Percentiles rank a stretch among this genome's conserved stretches.
Evolutionary conservation across 1,140 invertebrate genomes (phyloP).

Genomic region (Leptopilina boulardi): DNA sequence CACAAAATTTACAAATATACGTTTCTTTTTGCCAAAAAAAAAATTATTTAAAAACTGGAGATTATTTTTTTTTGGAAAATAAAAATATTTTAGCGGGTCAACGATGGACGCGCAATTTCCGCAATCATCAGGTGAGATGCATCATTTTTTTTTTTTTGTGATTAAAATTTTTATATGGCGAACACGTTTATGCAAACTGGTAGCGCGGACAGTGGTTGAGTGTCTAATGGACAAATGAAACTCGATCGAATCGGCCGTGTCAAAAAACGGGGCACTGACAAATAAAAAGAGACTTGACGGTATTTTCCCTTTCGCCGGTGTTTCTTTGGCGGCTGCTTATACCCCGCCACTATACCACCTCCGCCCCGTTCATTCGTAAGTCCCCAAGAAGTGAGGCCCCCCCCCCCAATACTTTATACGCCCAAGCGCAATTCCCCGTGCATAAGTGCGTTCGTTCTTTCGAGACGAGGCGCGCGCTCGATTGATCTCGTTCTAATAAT

Average conservation of each 20-base stretch:
- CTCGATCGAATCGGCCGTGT: constrained; percentile 69
- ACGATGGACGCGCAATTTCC: constrained; percentile 7
- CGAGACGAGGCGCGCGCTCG: constrained; percentile 3
- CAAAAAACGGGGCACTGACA: constrained; percentile 68
- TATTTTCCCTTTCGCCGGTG: constrained; percentile 73
- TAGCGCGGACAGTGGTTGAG: constrained; percentile 48
- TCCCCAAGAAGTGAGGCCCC: constrained; percentile 32
- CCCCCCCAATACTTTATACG: neutral
- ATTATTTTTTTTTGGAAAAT: constrained; percentile 4
- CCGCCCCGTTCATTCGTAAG: constrained; percentile 35
- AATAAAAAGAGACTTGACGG: constrained; percentile 64
- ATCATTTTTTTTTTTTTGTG: constrained; percentile 45
- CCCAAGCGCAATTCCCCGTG: neutral
- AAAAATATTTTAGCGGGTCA: constrained; percentile 37
- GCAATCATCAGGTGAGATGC: constrained; percentile 40
- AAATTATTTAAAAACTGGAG: constrained; percentile 32
- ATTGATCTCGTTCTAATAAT: constrained; percentile 1
- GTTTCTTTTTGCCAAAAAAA: neutral
- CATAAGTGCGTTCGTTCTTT: constrained; percentile 15
- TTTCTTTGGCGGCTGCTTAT: constrained; percentile 50
- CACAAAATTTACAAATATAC: neutral
- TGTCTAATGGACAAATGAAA: constrained; percentile 71
- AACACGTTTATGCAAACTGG: constrained; percentile 47
- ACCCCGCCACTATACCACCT: constrained; percentile 52
- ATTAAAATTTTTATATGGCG: constrained; percentile 36